phyloP scores from a whole-genome alignment of 2,113 vertebrate species.

The Anas platyrhynchos region DNA sequence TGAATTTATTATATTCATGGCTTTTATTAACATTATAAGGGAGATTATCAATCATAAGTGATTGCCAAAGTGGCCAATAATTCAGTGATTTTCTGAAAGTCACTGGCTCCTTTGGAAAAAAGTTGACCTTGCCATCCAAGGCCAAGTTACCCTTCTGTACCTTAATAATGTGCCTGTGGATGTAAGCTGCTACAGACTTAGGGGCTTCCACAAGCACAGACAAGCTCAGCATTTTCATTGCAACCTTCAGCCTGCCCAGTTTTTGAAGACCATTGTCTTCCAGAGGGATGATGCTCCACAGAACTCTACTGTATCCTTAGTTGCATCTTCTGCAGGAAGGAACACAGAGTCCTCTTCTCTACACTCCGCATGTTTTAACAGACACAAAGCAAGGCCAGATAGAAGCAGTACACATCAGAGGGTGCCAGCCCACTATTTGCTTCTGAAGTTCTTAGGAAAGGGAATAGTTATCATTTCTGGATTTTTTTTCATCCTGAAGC shows the following conservation, averaged over 20 bases:
- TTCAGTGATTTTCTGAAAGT: slow-evolving; percentile 34
- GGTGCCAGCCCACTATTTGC: not conserved
- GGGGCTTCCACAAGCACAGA: not conserved
- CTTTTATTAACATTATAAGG: slow-evolving; percentile 28
- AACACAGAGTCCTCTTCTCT: not conserved
- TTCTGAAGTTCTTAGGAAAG: not conserved
- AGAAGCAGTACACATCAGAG: not conserved
- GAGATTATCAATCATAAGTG: slow-evolving; percentile 8
- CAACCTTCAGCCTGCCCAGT: not conserved
- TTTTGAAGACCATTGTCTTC: not conserved
- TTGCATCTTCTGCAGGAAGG: not conserved
- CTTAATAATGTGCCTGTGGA: not conserved
- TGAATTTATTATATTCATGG: slow-evolving; percentile 59
- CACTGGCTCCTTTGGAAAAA: slow-evolving; percentile 37
- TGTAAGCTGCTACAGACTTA: not conserved
- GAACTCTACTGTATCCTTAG: not conserved
- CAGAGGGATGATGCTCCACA: not conserved
- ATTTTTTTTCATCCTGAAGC: not conserved
- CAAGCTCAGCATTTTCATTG: not conserved
- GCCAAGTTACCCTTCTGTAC: not conserved
- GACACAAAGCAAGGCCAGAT: not conserved
- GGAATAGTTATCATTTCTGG: not conserved
- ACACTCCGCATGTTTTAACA: not conserved
- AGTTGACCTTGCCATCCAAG: not conserved
- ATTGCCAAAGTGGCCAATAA: slow-evolving; percentile 34